Percentiles rank a stretch among this genome's conserved stretches.
Conservation (phyloP, 2,113 vertebrate genomes). For the Heterocephalus glaber region DNA sequence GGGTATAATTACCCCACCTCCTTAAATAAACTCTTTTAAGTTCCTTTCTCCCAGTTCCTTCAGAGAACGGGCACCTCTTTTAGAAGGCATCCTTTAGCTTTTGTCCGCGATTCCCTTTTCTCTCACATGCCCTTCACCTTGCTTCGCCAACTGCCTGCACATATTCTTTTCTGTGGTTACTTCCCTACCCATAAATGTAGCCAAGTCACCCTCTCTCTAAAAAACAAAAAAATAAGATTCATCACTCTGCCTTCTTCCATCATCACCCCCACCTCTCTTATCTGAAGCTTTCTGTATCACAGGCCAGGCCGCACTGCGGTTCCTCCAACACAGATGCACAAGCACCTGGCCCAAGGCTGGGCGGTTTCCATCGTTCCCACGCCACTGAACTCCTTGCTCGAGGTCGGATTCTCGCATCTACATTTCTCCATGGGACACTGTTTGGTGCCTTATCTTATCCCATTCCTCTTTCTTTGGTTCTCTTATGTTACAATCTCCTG, state of each 20-base stretch:
- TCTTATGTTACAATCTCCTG: too few species aligned
- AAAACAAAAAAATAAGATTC: neutral
- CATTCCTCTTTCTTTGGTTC: neutral
- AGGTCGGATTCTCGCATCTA: neutral
- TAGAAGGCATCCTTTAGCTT: neutral
- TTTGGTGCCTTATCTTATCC: neutral
- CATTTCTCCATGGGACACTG: too few species aligned
- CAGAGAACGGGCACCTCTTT: neutral
- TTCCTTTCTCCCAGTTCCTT: neutral
- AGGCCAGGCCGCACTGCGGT: too few species aligned
- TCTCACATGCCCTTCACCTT: neutral
- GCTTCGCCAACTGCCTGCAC: neutral
- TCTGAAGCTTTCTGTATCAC: neutral
- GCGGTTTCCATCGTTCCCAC: accelerated
- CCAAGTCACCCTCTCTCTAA: neutral
- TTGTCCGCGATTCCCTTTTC: neutral
- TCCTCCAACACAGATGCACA: neutral
- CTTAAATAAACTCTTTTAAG: neutral
- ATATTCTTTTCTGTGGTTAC: neutral
- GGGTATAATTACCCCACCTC: neutral
- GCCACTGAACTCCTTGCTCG: neutral
- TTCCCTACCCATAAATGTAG: neutral
- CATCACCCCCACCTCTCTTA: neutral
- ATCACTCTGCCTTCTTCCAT: neutral
- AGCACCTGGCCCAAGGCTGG: neutral